These are phyloP conservation scores for Acrocephalus arundinaceus DNA, from an alignment of 2,113 vertebrate genomes.

Conservation along the genomic window DNA sequence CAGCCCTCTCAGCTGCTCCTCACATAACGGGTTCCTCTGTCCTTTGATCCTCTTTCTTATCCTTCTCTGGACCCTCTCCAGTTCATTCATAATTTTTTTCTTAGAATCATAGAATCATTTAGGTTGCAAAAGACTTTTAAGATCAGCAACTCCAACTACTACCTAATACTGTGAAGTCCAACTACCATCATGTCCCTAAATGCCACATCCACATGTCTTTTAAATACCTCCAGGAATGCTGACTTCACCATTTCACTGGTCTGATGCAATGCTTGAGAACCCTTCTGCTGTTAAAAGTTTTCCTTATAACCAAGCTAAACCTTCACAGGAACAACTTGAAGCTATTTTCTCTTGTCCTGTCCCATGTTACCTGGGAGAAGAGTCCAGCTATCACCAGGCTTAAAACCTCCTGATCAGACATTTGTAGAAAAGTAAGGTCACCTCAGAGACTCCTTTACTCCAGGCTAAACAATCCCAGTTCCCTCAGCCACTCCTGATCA, in stretches of 20 bases:
- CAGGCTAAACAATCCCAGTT: neutral
- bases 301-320: neutral
- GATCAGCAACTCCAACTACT: neutral
- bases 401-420: neutral
- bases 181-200: neutral
- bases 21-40: fast-evolving
- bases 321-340: neutral
- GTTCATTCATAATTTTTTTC: neutral
- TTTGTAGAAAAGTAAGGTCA: neutral
- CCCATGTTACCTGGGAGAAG: neutral
- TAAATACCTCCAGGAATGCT: neutral
- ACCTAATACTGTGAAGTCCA: neutral
- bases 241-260: neutral
- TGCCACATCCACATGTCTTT: neutral
- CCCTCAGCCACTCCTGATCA: fast-evolving
- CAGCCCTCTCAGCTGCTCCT: neutral
- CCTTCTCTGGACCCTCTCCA: neutral
- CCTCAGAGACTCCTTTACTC: neutral
- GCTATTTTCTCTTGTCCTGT: neutral
- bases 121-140: neutral
- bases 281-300: neutral
- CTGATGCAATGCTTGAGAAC: neutral
- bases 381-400: no score
- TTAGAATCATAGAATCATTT: neutral
- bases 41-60: neutral